A percentile compares a stretch with the other conserved stretches of the same genome.
Conservation (phyloP, 2,797 vertebrate genomes). For the Acrocephalus scirpaceus region DNA sequence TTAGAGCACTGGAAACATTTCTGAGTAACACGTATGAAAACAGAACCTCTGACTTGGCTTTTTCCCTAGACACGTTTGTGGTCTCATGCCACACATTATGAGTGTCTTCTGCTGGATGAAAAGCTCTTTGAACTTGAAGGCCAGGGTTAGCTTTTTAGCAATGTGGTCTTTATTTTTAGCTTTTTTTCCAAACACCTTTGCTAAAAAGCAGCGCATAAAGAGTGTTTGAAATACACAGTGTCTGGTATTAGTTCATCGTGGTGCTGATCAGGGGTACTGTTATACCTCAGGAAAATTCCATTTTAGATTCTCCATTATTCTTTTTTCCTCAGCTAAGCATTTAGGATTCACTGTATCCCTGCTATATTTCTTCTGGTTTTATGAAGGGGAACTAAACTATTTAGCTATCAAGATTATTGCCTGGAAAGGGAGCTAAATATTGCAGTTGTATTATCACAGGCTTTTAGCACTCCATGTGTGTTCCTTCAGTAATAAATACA, state of each 20-base stretch:
- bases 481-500: conserved; percentile 22
- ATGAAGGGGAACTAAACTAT: background rate
- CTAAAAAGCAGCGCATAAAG: background rate
- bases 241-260: fast-evolving
- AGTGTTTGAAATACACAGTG: background rate
- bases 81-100: background rate
- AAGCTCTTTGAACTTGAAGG: conserved; percentile 25
- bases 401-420: background rate
- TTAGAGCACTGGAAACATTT: background rate
- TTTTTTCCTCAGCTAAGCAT: background rate
- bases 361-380: background rate
- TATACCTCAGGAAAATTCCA: background rate
- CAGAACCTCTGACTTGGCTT: background rate
- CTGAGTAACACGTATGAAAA: background rate
- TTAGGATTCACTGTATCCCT: background rate
- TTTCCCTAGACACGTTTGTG: background rate
- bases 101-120: conserved; percentile 4
- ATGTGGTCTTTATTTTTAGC: conserved; percentile 13
- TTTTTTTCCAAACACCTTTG: conserved; percentile 1
- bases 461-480: conserved; percentile 27
- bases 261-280: background rate
- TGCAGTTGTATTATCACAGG: background rate
- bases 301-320: background rate
- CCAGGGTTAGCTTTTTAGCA: background rate
- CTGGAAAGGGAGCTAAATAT: conserved; percentile 1